phyloP scores from a whole-genome alignment of 1,140 invertebrate species.

The Euborellia annulipes region DNA sequence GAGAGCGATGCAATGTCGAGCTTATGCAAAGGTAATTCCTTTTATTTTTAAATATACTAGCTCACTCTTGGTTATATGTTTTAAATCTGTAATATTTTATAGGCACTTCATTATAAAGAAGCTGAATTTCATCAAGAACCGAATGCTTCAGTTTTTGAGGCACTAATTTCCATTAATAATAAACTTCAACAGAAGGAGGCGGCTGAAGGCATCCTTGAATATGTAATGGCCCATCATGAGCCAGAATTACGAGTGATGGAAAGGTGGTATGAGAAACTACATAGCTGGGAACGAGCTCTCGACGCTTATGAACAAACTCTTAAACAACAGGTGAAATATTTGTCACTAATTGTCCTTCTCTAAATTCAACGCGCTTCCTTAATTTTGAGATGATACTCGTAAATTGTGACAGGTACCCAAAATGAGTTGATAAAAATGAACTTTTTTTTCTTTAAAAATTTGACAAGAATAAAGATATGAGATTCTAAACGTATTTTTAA shows the following conservation, averaged over 20 bases:
- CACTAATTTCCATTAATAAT: slow-evolving; percentile 94
- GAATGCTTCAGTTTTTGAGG: slow-evolving; percentile 75
- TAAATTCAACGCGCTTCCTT: too few species aligned
- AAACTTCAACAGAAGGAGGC: slow-evolving; percentile 97
- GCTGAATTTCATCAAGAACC: slow-evolving; percentile 70
- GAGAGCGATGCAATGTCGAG: slow-evolving; percentile 68
- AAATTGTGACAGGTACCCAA: too few species aligned
- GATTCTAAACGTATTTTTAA: too few species aligned
- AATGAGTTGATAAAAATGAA: too few species aligned
- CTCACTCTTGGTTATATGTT: slow-evolving; percentile 28
- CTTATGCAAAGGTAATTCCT: slow-evolving; percentile 41
- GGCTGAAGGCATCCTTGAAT: slow-evolving; percentile 78
- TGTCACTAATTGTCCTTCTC: too few species aligned
- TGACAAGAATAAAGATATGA: too few species aligned
- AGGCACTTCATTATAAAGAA: slow-evolving; percentile 93
- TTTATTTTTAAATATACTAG: too few species aligned
- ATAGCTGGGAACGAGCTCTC: slow-evolving; percentile 95
- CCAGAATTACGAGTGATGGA: slow-evolving; percentile 70
- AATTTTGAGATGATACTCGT: too few species aligned
- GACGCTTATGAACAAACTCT: slow-evolving; percentile 59
- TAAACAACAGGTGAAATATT: slow-evolving; percentile 35
- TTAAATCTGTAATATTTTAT: slow-evolving; percentile 64
- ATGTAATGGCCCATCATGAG: slow-evolving; percentile 70
- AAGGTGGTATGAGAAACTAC: slow-evolving; percentile 96
- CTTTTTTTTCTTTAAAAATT: too few species aligned